A percentile compares a stretch with the other conserved stretches of the same genome.
phyloP scores from a whole-genome alignment of 2,113 vertebrate genomes.

The Crypturellus undulatus region DNA sequence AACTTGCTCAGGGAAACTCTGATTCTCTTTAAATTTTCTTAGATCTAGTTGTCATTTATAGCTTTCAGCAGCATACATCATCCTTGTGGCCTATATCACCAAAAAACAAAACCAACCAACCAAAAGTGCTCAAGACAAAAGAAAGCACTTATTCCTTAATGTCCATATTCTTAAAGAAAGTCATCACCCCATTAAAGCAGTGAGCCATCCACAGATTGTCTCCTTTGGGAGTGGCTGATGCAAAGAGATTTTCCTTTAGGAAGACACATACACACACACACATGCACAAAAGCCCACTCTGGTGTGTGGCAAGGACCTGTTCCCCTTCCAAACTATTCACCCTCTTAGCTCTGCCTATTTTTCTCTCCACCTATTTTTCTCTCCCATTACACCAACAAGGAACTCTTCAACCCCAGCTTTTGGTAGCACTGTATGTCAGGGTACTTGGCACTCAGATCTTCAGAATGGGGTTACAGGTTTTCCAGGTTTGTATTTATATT shows the following conservation, averaged over 20 bases:
- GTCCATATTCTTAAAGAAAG: not conserved
- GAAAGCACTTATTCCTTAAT: not conserved
- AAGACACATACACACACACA: not conserved
- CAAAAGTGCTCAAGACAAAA: not conserved
- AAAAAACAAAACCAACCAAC: too few species aligned
- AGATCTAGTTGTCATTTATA: not conserved
- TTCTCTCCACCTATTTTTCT: not conserved
- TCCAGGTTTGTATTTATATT: not conserved
- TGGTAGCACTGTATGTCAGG: accelerated
- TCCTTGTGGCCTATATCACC: not conserved
- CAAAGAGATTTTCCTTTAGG: not conserved
- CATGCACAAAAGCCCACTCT: not conserved
- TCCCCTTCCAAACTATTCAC: not conserved
- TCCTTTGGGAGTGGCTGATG: not conserved
- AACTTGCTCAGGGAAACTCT: not conserved
- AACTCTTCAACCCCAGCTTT: not conserved
- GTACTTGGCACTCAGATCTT: not conserved
- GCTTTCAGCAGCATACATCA: not conserved
- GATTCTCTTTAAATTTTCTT: not conserved
- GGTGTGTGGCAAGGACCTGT: not conserved
- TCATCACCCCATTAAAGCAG: not conserved
- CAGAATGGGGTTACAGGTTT: not conserved
- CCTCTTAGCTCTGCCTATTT: not conserved
- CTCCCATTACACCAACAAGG: not conserved
- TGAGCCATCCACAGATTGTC: too few species aligned